Percentiles rank a stretch among this genome's conserved stretches.
These are phyloP conservation scores for Serrognathus titanus DNA, from an alignment of 2,888 invertebrate genomes.

Conservation along the genomic window DNA sequence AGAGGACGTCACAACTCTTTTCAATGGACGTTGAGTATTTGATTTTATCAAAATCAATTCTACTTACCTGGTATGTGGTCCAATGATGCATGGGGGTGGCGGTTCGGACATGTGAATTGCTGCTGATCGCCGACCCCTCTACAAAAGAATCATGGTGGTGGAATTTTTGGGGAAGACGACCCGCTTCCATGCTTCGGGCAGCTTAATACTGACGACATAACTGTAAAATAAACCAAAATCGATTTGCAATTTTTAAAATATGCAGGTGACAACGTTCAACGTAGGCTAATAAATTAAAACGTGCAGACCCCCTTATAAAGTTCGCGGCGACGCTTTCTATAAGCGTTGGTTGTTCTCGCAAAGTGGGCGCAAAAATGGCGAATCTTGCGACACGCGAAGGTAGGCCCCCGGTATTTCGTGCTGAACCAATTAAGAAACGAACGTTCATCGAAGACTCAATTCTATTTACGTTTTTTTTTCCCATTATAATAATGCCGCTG, in stretches of 20 bases:
- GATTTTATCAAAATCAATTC: no score
- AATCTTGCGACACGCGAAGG: background rate
- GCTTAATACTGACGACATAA: background rate
- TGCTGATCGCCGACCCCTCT: background rate
- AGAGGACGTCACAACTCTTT: background rate
- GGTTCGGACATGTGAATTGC: conserved; percentile 15
- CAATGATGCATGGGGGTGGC: conserved; percentile 16
- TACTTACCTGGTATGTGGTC: conserved; percentile 21
- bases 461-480: no score
- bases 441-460: no score
- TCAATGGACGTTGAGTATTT: background rate
- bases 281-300: background rate
- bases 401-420: background rate
- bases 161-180: background rate
- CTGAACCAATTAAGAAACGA: no score
- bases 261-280: background rate
- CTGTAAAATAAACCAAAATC: background rate
- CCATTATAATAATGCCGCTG: no score
- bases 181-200: background rate
- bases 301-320: conserved; percentile 1
- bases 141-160: background rate
- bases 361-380: background rate
- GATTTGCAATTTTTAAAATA: background rate
- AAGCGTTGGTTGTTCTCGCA: background rate
- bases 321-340: background rate